Percentiles rank a stretch among this genome's conserved stretches.
phyloP scores from a whole-genome alignment of 2,888 invertebrate genomes.

The Hedychridium roseum region DNA sequence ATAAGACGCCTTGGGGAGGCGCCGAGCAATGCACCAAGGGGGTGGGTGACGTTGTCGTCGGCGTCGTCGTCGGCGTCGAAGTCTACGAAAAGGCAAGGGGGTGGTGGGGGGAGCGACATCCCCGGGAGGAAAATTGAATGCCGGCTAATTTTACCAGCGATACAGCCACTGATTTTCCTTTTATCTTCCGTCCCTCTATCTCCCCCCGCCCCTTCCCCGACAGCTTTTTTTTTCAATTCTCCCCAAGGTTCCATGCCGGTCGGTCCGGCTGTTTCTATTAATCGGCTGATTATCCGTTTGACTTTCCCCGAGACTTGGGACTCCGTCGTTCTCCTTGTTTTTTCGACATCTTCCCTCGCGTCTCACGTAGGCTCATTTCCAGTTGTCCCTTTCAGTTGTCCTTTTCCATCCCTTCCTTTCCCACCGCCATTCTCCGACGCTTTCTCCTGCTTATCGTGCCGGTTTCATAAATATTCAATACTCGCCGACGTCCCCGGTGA shows the following conservation, averaged over 20 bases:
- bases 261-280: too few relatives aligned
- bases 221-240: too few relatives aligned
- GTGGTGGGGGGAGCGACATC: constrained; percentile 31
- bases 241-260: too few relatives aligned
- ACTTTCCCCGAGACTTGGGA: too few relatives aligned
- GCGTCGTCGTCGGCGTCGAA: constrained; percentile 29
- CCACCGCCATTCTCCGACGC: not conserved
- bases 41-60: constrained; percentile 4
- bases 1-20: constrained; percentile 62
- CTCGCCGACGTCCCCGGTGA: constrained; percentile 27
- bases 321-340: too few relatives aligned
- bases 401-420: not conserved
- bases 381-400: not conserved
- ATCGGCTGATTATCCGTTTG: too few relatives aligned
- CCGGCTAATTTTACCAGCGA: constrained; percentile 61
- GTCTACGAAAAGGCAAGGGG: constrained; percentile 29
- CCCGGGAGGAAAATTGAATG: constrained; percentile 62
- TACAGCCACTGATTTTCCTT: constrained; percentile 37
- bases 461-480: constrained; percentile 42
- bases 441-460: constrained; percentile 19
- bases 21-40: constrained; percentile 38
- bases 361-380: too few relatives aligned
- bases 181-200: constrained; percentile 5
- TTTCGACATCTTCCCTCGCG: not conserved
- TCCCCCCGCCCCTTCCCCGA: not conserved